Base-by-base conservation (phyloP, 1,140 invertebrate genomes). In the Ceratina australensis region DNA sequence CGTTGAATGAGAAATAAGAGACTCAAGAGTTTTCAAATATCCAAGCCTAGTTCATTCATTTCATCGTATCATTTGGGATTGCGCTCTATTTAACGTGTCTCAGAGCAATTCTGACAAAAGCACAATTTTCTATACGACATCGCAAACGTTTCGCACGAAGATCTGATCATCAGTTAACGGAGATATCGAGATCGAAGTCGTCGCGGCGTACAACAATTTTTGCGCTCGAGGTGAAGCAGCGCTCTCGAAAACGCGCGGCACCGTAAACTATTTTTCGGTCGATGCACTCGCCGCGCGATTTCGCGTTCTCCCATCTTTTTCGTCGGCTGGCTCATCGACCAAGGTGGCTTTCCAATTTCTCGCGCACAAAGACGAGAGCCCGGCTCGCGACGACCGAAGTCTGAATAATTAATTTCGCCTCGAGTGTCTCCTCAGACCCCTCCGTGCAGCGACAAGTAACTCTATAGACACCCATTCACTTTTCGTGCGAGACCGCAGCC, bases 381-480 rank as follows among this genome's bases (percentile, higher is more conserved):
- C 4, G 33, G 63, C 50, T 57, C 26, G 54, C 64, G 64, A 67
- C 78, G 77, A 47, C 78, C 80, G 54, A 82, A 78, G 68, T 74
- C 77, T 84, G 78, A 82, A 84, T 83, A 84, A 71, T 80, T 82
- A 84, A 76, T 80, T 74, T 64, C 65, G 72, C 76, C 80, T 80
- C 72, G 67, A 82, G 80, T 82, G 78, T 79, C 77, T 80, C 69
- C 80, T 78, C 80, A 82, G 80, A 82, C 80, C 79, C 72, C 79
- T 67, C 69, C 67, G 67, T 60, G 63, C 12, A 26, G 72, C 52
- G 54, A 52, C 60, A 60, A 78, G 67, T 24, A 80, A 78, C 74
- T 63, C 57, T 61, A 71, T 80, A 80, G 60, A 78, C 65, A 16
- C 22, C 66, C 66, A 69, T 72, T 71, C 74, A 33, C 50, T 60